Conservation (phyloP, 53 echinoderm and acorn worm species). For the Mesocentrotus franciscanus region DNA sequence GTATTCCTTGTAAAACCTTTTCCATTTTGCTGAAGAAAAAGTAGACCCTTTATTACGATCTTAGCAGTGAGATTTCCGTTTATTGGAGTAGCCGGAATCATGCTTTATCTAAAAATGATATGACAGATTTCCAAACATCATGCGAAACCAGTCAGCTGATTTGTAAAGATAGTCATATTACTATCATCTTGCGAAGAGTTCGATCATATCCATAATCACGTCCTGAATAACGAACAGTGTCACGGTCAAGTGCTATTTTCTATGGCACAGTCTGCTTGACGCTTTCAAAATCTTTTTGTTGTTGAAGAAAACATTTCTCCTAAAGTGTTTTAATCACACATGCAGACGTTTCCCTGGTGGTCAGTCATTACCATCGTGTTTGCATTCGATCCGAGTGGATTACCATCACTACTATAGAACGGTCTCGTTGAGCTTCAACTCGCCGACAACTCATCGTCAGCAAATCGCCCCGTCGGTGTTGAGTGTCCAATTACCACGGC, state of each 20-base stretch:
- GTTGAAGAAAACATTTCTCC: neutral
- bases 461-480: constrained; percentile 19
- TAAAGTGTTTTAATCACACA: neutral
- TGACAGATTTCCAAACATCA: neutral
- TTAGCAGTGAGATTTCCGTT: neutral
- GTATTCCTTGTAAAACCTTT: no score
- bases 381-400: neutral
- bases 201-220: neutral
- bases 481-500: constrained; percentile 15
- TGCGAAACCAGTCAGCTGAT: neutral
- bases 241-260: neutral
- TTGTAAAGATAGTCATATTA: neutral
- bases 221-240: no score
- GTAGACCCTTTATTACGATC: no score
- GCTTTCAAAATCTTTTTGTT: neutral
- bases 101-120: neutral
- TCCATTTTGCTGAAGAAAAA: no score
- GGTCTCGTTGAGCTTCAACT: neutral
- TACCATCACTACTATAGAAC: neutral
- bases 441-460: constrained; percentile 20
- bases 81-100: neutral
- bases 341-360: neutral
- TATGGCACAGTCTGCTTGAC: neutral
- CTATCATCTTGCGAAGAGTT: neutral
- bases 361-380: neutral